These are phyloP conservation scores for Coregonus ussuriensis DNA, from an alignment of 2,797 vertebrate genomes.

Conservation along the genomic window DNA sequence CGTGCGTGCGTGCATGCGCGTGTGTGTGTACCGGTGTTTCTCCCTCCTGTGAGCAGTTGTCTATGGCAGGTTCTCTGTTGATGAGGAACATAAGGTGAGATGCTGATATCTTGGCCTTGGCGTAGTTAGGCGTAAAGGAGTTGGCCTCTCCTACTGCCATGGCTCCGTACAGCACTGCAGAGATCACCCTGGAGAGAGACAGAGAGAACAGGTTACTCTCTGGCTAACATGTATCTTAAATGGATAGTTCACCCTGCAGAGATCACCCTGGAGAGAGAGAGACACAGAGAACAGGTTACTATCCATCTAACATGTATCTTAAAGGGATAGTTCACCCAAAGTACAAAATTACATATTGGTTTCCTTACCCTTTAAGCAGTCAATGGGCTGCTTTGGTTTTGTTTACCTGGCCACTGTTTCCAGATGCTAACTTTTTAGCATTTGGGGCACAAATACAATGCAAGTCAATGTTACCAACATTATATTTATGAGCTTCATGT, in stretches of 20 bases:
- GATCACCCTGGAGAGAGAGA: no score
- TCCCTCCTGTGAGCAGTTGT: constrained; percentile 85
- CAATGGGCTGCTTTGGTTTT: not conserved
- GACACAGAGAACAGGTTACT: no score
- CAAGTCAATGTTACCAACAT: no score
- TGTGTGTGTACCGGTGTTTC: constrained; percentile 77
- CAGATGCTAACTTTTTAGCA: no score
- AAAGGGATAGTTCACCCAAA: not conserved
- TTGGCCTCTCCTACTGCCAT: constrained; percentile 91
- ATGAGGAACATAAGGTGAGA: constrained; percentile 85
- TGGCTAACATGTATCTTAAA: no score
- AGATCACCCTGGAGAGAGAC: constrained; percentile 81
- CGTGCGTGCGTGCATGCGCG: not conserved
- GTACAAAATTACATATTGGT: not conserved
- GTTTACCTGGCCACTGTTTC: not conserved
- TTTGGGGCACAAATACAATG: no score
- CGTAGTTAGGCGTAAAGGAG: constrained; percentile 92
- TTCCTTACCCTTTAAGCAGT: not conserved
- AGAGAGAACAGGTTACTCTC: no score
- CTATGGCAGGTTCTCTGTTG: constrained; percentile 80
- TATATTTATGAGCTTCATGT: no score
- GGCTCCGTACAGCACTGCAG: constrained; percentile 89
- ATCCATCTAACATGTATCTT: no score
- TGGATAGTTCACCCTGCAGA: no score
- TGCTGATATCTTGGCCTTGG: constrained; percentile 91